Evolutionary conservation across 2,888 invertebrate genomes (phyloP).

Genomic region (Xestia rhomboidea): DNA sequence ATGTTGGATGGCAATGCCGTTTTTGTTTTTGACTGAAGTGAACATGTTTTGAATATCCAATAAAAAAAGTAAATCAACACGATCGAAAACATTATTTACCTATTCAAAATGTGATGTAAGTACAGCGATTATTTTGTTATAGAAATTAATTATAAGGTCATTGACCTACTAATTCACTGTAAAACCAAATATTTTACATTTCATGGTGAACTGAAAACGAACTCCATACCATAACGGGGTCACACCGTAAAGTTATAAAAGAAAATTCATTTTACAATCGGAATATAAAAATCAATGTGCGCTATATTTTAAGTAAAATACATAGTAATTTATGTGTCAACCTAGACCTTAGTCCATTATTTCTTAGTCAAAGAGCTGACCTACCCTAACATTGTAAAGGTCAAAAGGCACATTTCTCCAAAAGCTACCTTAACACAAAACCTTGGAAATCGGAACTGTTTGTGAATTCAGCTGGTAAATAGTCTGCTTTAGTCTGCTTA

Average conservation of each 20-base stretch:
- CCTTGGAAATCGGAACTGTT: slow-evolving; percentile 32
- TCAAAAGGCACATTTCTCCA: slow-evolving; percentile 1
- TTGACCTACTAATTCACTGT: background rate
- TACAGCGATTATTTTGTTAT: background rate
- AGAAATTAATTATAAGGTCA: background rate
- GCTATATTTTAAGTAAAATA: background rate
- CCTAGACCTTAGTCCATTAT: background rate
- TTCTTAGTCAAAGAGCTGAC: background rate
- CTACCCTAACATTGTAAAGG: background rate
- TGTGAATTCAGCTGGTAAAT: slow-evolving; percentile 38
- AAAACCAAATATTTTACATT: background rate
- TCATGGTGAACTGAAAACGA: slow-evolving; percentile 4
- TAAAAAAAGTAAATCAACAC: background rate
- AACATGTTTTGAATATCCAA: background rate
- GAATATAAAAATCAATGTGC: background rate
- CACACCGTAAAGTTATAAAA: too few relatives aligned
- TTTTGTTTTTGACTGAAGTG: background rate
- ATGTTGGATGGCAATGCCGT: too few relatives aligned
- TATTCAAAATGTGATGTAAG: background rate
- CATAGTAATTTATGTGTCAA: background rate
- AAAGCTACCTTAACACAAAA: slow-evolving; percentile 10
- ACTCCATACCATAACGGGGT: background rate
- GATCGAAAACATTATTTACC: background rate
- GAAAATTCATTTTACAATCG: background rate
- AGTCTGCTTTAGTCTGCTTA: slow-evolving; percentile 12